Conservation (phyloP, 2,888 invertebrate genomes). For the Neocrepidodera transversa region DNA sequence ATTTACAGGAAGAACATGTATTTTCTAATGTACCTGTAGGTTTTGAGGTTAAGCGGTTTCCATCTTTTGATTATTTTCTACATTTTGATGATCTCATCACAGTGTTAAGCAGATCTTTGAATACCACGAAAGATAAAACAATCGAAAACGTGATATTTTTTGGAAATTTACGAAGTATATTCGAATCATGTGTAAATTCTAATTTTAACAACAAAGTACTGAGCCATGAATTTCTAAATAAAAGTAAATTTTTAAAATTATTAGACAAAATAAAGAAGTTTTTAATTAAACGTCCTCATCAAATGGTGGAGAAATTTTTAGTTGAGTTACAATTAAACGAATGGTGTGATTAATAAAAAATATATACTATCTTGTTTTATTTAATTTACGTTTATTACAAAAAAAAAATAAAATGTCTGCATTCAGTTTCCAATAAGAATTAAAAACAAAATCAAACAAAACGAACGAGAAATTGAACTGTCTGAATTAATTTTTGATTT, state of each 20-base stretch:
- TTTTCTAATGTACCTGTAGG: constrained; percentile 43
- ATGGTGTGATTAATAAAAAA: background rate
- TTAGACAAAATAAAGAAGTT: constrained; percentile 32
- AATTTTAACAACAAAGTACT: constrained; percentile 51
- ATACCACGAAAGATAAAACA: constrained; percentile 46
- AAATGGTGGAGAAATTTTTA: constrained; percentile 8
- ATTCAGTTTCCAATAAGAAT: no score
- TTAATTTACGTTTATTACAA: no score
- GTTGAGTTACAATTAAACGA: background rate
- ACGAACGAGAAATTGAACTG: no score
- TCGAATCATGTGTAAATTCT: constrained; percentile 45
- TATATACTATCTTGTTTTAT: no score
- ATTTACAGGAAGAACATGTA: background rate
- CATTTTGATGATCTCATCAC: constrained; percentile 50
- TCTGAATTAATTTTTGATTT: no score
- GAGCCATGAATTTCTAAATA: constrained; percentile 52
- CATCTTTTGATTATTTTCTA: constrained; percentile 47
- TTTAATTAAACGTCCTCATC: constrained; percentile 1
- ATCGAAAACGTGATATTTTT: constrained; percentile 48
- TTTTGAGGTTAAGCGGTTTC: constrained; percentile 22
- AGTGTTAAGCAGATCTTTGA: constrained; percentile 48
- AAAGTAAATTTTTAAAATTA: constrained; percentile 44
- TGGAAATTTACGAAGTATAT: constrained; percentile 50
- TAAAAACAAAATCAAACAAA: no score
- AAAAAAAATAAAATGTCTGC: no score